Base-by-base conservation (phyloP, 2,113 vertebrate genomes). In the Hippocampus abdominalis region DNA sequence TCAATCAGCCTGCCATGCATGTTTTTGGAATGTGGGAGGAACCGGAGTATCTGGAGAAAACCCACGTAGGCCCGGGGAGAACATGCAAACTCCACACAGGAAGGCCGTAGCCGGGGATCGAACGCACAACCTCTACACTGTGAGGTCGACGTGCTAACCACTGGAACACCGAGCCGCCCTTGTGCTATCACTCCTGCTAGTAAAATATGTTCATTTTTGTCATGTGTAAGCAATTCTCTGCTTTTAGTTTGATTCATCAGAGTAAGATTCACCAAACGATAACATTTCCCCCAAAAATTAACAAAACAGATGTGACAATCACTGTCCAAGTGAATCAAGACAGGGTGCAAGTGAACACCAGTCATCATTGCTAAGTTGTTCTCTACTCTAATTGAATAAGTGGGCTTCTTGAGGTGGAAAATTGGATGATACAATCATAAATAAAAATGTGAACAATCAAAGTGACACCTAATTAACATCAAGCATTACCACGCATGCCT, bases 311-410 rank as follows among this genome's bases (percentile, higher is more conserved):
- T 44, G 73, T 66, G 84, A 86, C 85, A 83, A 77, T 83, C 56
- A 67, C 83, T 84, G 84, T 87, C 84, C 72, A 63, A 82, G 40
- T 69, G 69, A 79, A 81, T 87, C 69, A 87, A 88, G 77, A 83
- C 78, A 72, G 75, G 61, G 21, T 82, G 62, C 71, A 77, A 86
- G 78, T 78, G 69, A 77, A 84, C 68, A 82, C 81, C 81, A 85
- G 84, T 81, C 79, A 80, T 82, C 75, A 64, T 68, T 73, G 67
- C 49, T 75, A 76, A 78, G 70, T 77, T 63, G 46, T 46, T 57
- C 40, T 54, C 51, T 25, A 4, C 61, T 66, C 54, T 53, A 61
- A 71, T 46, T 66, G 59, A 82, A 79, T 66, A 46, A 81, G 64
- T 23, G n/a, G 44, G 68, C 32, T 44, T 73, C 67, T 60, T 29